Evolutionary conservation across 2,113 vertebrate species (phyloP), one percentile per base, ranked within the genome.

Genomic region (Puffinus mauretanicus): DNA sequence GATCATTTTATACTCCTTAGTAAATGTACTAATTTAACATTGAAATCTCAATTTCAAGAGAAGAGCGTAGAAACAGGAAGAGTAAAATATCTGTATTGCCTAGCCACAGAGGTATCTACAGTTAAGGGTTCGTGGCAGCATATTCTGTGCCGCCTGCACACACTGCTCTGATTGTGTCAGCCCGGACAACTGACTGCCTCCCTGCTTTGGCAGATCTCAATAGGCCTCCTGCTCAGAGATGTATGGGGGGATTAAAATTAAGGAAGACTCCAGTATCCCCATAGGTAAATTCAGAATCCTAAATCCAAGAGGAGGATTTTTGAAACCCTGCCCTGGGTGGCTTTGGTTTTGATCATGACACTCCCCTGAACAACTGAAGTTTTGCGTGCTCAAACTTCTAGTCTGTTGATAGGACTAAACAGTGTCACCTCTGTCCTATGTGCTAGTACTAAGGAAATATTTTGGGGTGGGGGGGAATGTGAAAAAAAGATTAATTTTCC

Each of bases 401-500:
- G 22, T 47, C 27, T 54, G n/a, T 60, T 52, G 29, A 54, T 15
- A 24, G 8, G 38, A 58, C 7, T 64, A 64, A 58, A 52, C 15
- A 36, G 13, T 17, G 30, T 40, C 44, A 51, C 12, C 51, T 88
- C 44, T 58, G 49, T 57, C 61, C 55, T 47, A 9, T n/a, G 21
- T 65, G 8, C 18, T 80, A 29, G 13, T 69, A 62, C 9, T 57
- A 46, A 64, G 29, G 42, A 61, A 42, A 44, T 58, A n/a, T 16
- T 17, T 36, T 25, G 15, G 6, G 5, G 5, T 12, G 1, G 9
- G 5, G 2, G 8, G 3, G 8, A 14, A 26, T 36, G 16, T 60
- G 55, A 46, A 44, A 47, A 47, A 65, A 86, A 34, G 15, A 27
- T 16, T 34, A 18, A 30, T 46, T 82, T 55, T 90, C 34, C 22